Percentiles rank a stretch among this genome's conserved stretches.
Evolutionary conservation across 2,113 vertebrate species (phyloP).

Genomic region (Corythornis madagascariensis): DNA sequence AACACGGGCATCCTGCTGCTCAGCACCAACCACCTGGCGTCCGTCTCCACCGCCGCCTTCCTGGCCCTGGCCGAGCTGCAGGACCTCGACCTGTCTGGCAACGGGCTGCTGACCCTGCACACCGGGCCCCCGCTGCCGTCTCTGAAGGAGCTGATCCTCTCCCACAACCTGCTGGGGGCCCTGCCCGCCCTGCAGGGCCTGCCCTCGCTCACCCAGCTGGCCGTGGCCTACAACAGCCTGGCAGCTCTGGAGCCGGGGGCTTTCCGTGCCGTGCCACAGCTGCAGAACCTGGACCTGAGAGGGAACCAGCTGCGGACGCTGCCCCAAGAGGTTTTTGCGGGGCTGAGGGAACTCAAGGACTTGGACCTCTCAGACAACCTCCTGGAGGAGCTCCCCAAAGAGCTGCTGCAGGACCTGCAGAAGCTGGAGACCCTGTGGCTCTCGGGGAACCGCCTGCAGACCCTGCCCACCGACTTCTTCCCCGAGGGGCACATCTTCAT

Average conservation of each 20-base stretch:
- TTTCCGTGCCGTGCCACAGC: not conserved
- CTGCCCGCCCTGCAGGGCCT: conserved; percentile 11
- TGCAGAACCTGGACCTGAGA: conserved; percentile 53
- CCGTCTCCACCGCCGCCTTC: not conserved
- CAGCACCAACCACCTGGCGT: not conserved
- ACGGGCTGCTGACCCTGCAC: not conserved
- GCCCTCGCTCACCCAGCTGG: not conserved
- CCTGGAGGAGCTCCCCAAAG: conserved; percentile 21
- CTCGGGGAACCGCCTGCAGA: conserved; percentile 4
- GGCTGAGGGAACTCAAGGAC: not conserved
- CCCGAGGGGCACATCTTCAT: not conserved
- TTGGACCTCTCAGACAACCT: conserved; percentile 58
- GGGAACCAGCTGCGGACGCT: conserved; percentile 13
- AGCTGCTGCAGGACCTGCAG: not conserved
- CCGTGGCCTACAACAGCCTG: conserved; percentile 57
- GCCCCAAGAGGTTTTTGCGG: not conserved
- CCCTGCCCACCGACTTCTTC: conserved; percentile 45
- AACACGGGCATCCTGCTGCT: conserved; percentile 60
- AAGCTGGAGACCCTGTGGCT: conserved; percentile 40
- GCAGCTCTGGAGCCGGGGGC: not conserved
- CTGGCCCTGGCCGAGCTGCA: not conserved
- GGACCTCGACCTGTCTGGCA: conserved; percentile 49
- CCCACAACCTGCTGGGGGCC: not conserved
- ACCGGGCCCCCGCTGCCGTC: rapidly evolving
- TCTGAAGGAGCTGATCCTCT: conserved; percentile 52